Evolutionary conservation across 1,140 invertebrate species (phyloP), one percentile per base, ranked within the genome.

Genomic region (Danaus melanippus): DNA sequence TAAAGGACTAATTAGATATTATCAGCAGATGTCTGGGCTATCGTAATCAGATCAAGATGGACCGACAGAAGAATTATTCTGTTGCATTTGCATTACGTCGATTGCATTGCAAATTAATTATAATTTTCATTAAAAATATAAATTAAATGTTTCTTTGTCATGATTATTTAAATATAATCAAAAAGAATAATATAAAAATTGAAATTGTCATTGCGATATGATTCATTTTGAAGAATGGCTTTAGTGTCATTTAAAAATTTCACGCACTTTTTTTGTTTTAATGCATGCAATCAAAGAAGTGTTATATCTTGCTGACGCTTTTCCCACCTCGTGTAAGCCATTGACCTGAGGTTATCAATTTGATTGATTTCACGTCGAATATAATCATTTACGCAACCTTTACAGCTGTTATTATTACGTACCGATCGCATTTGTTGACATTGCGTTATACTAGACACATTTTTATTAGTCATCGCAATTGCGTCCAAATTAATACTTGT

Each of bases 321-420:
- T 21, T 42, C 40, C 12, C 43, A 55, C 53, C 53, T 55, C 53
- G 53, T 55, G 53, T 55, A 55, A 43, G 48, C 46, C 46, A 55
- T 55, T 44, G 53, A 55, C 39, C 48, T 40, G 11, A 46, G 46
- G 53, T 55, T 55, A 55, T 55, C 53, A 39, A 12, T 42, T 42
- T 50, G 49, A 50, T 50, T 50, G 49, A 50, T 50, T 42, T 42
- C 40, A 42, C 42, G 49, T 50, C 49, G 42, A 42, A 10, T 17
- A 12, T 48, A 45, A 56, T 56, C 54, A 42, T 47, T 39, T 56
- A 41, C 47, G 49, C 57, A 54, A 56, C 62, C 58, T 50, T 10
- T 56, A 58, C 59, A 61, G 59, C 59, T 61, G 59, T 50, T 52
- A 53, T 12, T 58, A 61, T 12, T 61, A 61, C 59, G 59, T 53